A percentile compares a stretch with the other conserved stretches of the same genome.
Conservation (phyloP, 1,140 invertebrate genomes). For the Brachionus paranguensis region DNA sequence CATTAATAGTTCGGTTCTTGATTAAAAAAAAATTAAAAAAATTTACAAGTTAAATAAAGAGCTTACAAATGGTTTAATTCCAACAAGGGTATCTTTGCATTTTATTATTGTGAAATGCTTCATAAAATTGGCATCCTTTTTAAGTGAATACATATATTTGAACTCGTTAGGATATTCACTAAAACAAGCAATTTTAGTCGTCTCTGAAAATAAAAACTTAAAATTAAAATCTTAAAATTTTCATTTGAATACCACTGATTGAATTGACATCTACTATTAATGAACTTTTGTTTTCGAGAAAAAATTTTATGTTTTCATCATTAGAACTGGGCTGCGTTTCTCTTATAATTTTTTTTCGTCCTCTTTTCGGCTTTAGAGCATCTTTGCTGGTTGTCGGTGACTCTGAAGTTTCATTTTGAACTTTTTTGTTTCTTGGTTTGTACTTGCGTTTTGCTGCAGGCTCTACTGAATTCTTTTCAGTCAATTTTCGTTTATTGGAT, state of each 20-base stretch:
- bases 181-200: conserved; percentile 21
- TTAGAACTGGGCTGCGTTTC: neutral
- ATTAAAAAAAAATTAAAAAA: neutral
- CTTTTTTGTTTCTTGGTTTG: neutral
- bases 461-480: neutral
- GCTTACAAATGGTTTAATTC: conserved; percentile 33
- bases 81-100: conserved; percentile 33
- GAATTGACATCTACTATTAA: neutral
- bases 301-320: neutral
- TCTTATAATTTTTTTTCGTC: neutral
- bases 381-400: neutral
- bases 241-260: neutral
- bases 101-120: conserved; percentile 34
- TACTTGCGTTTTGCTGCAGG: neutral
- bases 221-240: neutral
- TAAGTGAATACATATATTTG: conserved; percentile 37
- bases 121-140: conserved; percentile 20
- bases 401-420: neutral
- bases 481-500: neutral
- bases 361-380: neutral
- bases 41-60: neutral
- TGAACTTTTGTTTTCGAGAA: neutral
- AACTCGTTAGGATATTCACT: conserved; percentile 28
- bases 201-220: neutral
- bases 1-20: neutral